Base-by-base conservation (phyloP, 1,140 invertebrate genomes). In the Euborellia annulipes region DNA sequence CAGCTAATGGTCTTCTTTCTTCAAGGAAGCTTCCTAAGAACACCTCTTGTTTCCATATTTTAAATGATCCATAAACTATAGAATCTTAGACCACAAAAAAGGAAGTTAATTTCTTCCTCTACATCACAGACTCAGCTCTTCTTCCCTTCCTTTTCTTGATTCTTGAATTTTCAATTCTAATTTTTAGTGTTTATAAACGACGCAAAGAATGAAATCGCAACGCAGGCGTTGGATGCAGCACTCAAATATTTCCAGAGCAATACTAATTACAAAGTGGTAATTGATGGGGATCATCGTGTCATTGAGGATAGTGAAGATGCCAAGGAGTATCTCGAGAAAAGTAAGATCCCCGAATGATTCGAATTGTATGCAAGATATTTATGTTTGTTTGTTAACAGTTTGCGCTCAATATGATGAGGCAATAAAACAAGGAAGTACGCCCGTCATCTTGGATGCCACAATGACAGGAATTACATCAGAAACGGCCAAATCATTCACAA, bases 401-500 rank as follows among this genome's bases (percentile, higher is more conserved):
- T 85, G 82, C 62, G 69, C 69, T 49, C 70, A 71, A 49, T 79
- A 82, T 55, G 72, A 79, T 41, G 66, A 67, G 19, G 73, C 76
- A 56, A 58, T 82, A 43, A 62, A 68, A 9, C 65, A 73, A 27
- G 71, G 71, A 49, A 67, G 70, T 0, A 85, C 86, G 0, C 81
- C 89, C 63, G 58, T 89, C 0, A 71, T 89, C 7, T 60, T 90
- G 45, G 85, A 89, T 57, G 76, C 78, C 8, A 89, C 85, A 1
- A 77, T 74, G 55, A 72, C 73, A 13, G 83, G 83, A 3, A 65
- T 79, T 16, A 73, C 77, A 2, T 84, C 84, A 0, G 85, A 90
- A 60, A 78, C 81, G 2, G 79, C 86, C 1, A 86, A 89, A 60
- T 79, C 82, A 0, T 79, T 91, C 54, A 81, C 81, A 0, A 70